A percentile compares a stretch with the other conserved stretches of the same genome.
phyloP scores from a whole-genome alignment of 2,113 vertebrate genomes.

The Leucosticte australis region DNA sequence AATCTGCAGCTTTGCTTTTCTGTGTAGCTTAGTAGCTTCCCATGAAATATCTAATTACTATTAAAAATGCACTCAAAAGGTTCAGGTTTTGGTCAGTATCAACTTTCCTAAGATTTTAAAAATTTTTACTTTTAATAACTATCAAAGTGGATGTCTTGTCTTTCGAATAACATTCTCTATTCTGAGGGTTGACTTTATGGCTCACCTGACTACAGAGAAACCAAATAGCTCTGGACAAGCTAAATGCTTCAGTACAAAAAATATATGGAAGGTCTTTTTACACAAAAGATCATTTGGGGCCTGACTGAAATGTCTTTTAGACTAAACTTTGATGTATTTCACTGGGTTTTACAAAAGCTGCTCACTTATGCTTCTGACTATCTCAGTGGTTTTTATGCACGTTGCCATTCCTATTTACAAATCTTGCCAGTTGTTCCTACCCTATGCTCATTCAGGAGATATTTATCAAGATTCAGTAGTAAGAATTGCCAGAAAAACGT shows the following conservation, averaged over 20 bases:
- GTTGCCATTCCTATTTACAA: neutral
- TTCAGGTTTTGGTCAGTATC: neutral
- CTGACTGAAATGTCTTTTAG: neutral
- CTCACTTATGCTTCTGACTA: neutral
- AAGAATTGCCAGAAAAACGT: neutral
- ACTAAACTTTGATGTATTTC: neutral
- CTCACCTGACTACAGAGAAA: neutral
- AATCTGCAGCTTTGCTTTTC: neutral
- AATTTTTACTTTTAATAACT: neutral
- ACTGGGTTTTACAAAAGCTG: neutral
- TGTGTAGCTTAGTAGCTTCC: neutral
- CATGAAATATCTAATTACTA: neutral
- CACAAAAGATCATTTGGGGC: neutral
- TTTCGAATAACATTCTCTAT: neutral
- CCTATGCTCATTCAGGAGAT: neutral
- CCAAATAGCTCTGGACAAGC: neutral
- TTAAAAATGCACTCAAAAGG: neutral
- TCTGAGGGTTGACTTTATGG: neutral
- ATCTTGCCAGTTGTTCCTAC: neutral
- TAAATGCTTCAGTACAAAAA: neutral
- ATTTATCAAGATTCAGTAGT: neutral
- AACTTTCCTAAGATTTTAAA: neutral
- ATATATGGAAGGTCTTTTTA: neutral
- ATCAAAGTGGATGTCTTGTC: neutral
- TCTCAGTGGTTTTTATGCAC: neutral